These are phyloP conservation scores for Taphrorychus bicolor DNA, from an alignment of 2,888 invertebrate genomes.

Conservation along the genomic window DNA sequence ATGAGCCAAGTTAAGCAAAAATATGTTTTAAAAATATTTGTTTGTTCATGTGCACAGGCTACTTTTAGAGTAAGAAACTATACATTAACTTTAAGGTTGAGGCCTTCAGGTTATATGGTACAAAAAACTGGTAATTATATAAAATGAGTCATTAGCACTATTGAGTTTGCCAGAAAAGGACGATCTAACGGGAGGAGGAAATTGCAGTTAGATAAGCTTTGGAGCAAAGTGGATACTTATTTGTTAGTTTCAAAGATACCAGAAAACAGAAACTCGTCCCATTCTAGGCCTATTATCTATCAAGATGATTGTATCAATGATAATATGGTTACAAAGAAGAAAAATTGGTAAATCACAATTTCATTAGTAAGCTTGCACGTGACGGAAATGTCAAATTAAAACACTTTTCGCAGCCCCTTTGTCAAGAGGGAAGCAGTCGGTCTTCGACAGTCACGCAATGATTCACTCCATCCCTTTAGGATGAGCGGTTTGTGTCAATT, in stretches of 20 bases:
- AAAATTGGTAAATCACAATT: not conserved
- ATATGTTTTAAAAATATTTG: no score
- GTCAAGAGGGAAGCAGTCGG: not conserved
- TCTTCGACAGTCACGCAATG: not conserved
- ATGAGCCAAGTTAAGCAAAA: not conserved
- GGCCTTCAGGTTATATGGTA: not conserved
- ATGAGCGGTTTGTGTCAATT: not conserved
- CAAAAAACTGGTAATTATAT: not conserved
- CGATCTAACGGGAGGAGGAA: not conserved
- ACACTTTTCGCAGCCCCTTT: not conserved
- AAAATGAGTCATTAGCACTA: slow-evolving; percentile 7
- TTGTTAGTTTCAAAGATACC: not conserved
- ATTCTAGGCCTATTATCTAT: not conserved
- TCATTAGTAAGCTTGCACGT: not conserved
- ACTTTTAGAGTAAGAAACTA: not conserved
- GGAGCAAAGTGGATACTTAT: not conserved
- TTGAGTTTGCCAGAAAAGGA: not conserved
- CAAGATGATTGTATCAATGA: no score
- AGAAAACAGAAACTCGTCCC: not conserved
- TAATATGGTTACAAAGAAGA: no score
- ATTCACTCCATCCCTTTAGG: not conserved
- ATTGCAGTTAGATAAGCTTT: not conserved
- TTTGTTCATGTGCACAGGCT: not conserved
- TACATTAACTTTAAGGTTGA: not conserved
- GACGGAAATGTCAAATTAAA: not conserved